Percentiles rank a stretch among this genome's conserved stretches.
phyloP scores from a whole-genome alignment of 1,140 invertebrate species.

The Zophobas atratus region DNA sequence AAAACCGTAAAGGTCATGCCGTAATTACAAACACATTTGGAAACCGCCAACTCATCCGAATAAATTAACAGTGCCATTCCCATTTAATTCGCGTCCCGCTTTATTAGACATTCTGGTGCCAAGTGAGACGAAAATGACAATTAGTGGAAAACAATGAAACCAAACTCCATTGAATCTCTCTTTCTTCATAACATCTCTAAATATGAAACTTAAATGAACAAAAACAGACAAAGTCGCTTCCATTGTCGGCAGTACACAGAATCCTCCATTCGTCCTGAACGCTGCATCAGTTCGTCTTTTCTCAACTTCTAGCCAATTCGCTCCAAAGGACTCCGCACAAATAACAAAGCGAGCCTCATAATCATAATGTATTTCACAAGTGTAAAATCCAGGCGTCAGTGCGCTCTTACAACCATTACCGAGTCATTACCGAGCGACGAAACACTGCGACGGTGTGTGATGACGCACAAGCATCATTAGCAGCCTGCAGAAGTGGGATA shows the following conservation, averaged over 20 bases:
- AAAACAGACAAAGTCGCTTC: constrained; percentile 37
- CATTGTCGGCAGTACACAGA: constrained; percentile 27
- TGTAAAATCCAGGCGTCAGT: constrained; percentile 55
- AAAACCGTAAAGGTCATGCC: background rate
- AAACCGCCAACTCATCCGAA: constrained; percentile 31
- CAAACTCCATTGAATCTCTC: constrained; percentile 40
- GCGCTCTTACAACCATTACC: constrained; percentile 57
- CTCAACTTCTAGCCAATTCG: constrained; percentile 54
- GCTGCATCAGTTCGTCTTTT: constrained; percentile 53
- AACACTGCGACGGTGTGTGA: constrained; percentile 56
- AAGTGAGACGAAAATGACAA: constrained; percentile 48
- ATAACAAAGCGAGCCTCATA: constrained; percentile 53
- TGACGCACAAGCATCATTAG: constrained; percentile 51
- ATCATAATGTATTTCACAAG: constrained; percentile 58
- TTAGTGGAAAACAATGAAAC: constrained; percentile 47
- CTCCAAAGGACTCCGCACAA: constrained; percentile 49
- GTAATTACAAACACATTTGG: constrained; percentile 35
- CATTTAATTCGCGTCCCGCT: constrained; percentile 38
- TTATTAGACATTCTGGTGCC: constrained; percentile 46
- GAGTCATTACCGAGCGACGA: constrained; percentile 55
- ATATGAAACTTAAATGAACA: constrained; percentile 47
- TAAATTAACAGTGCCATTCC: constrained; percentile 26
- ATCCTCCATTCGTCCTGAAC: constrained; percentile 10
- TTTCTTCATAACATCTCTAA: constrained; percentile 42
- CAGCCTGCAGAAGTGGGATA: constrained; percentile 40